Evolutionary conservation across 35 echinoderm and acorn worm species (phyloP), one percentile per base, ranked within the genome.

Genomic region (Strongylocentrotus purpuratus): DNA sequence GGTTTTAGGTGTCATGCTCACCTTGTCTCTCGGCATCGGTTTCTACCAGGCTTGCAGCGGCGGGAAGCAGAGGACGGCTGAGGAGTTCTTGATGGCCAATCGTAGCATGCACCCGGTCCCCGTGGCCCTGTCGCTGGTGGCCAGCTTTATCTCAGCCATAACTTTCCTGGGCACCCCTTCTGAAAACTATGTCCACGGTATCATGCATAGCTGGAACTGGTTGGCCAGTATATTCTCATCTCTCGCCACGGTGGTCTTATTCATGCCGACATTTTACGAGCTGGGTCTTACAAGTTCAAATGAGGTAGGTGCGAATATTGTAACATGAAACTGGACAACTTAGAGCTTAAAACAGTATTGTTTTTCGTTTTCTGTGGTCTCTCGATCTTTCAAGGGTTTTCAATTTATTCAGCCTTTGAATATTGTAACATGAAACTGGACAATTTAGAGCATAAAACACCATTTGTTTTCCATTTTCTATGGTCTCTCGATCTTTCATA

Each of bases 101-200:
- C 85, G 94, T 32, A 90, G 32, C 45, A 95, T 95, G 86, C 35
- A 95, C 50, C 94, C 85, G 0, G 48, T 95, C 46, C 85, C 94
- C 14, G 86, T 95, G 50, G 85, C 94, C 9, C 33, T 95, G 12
- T 95, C 94, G 52, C 33, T 95, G 41, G 46, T 95, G 8, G 95
- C 95, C 15, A 95, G 96, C 92, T 98, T 98, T 48, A 98, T 98
- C 31, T 98, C 97, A 9, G 95, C 95, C 20, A 31, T 95, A 15
- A 95, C 95, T 14, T 46, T 92, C 15, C 88, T 95, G 14, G 95
- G 95, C 15, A 71, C 88, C 45, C 95, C 95, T 8, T 47, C 95
- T 25, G 95, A 91, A 70, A 92, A 86, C 41, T 95, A 95, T 45
- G 88, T 95, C 28, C 52, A 95, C 11, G 95, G 95, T 31, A 61